Evolutionary conservation across 2,888 invertebrate genomes (phyloP).

Genomic region (Trissolcus japonicus): DNA sequence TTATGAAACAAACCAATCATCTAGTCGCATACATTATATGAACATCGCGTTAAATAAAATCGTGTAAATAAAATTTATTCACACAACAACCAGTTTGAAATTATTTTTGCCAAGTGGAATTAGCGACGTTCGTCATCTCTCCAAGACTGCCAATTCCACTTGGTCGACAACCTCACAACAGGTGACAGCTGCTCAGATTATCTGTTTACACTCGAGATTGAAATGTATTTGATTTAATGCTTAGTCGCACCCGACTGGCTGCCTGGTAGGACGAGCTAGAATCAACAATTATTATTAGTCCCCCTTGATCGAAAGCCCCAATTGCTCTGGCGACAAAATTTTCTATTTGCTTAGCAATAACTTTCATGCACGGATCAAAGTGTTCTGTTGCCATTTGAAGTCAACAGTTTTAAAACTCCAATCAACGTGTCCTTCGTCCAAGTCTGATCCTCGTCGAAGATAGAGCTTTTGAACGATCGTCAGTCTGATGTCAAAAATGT

Average conservation of each 20-base stretch:
- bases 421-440: too few species aligned
- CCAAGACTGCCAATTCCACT: conserved; percentile 12
- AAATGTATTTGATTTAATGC: conserved; percentile 71
- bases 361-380: conserved; percentile 16
- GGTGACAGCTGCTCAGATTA: conserved; percentile 47
- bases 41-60: neutral
- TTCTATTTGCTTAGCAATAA: conserved; percentile 60
- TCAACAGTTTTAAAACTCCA: conserved; percentile 7
- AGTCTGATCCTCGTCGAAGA: too few species aligned
- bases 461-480: too few species aligned
- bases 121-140: conserved; percentile 2
- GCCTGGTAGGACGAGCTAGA: conserved; percentile 59
- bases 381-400: conserved; percentile 6
- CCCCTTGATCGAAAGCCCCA: conserved; percentile 47
- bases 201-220: conserved; percentile 67
- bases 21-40: conserved; percentile 13
- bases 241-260: conserved; percentile 66
- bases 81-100: neutral
- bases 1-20: conserved; percentile 20
- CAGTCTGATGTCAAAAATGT: too few species aligned
- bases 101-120: conserved; percentile 2
- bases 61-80: conserved; percentile 11
- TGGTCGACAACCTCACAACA: conserved; percentile 24
- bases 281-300: conserved; percentile 61
- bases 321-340: conserved; percentile 40